These are phyloP conservation scores for Sphecodes monilicornis DNA, from an alignment of 2,888 invertebrate species.

Conservation along the genomic window DNA sequence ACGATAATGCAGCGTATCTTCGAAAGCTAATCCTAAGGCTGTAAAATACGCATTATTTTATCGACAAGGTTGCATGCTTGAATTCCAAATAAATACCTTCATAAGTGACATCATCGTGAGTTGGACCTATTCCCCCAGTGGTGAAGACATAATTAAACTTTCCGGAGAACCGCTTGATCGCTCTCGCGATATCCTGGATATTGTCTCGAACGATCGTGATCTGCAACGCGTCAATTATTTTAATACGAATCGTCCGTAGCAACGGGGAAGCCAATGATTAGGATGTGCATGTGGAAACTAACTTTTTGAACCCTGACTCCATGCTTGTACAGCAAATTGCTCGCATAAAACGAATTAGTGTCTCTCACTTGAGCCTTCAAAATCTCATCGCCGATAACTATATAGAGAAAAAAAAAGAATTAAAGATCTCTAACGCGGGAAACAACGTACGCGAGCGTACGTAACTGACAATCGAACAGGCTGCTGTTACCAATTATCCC, in stretches of 20 bases:
- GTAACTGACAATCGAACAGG: background rate
- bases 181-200: conserved; percentile 87
- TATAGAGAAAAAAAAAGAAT: conserved; percentile 4
- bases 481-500: conserved; percentile 77
- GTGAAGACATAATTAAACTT: conserved; percentile 89
- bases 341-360: conserved; percentile 89
- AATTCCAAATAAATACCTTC: conserved; percentile 84
- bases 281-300: conserved; percentile 48
- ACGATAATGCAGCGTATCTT: conserved; percentile 84
- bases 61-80: background rate
- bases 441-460: background rate
- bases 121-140: conserved; percentile 91
- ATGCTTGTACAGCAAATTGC: conserved; percentile 86
- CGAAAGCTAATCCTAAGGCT: conserved; percentile 86
- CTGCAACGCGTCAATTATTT: conserved; percentile 73
- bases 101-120: conserved; percentile 92
- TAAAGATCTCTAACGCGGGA: background rate
- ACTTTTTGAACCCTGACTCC: conserved; percentile 88
- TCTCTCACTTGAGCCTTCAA: conserved; percentile 90
- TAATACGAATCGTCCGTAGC: background rate
- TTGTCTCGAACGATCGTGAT: conserved; percentile 89
- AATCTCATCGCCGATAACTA: conserved; percentile 91
- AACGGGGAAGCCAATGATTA: background rate
- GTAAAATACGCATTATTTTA: conserved; percentile 10
- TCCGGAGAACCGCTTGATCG: conserved; percentile 87